Evolutionary conservation across 2,888 invertebrate genomes (phyloP).

Genomic region (Brachynemurus nebulosus): DNA sequence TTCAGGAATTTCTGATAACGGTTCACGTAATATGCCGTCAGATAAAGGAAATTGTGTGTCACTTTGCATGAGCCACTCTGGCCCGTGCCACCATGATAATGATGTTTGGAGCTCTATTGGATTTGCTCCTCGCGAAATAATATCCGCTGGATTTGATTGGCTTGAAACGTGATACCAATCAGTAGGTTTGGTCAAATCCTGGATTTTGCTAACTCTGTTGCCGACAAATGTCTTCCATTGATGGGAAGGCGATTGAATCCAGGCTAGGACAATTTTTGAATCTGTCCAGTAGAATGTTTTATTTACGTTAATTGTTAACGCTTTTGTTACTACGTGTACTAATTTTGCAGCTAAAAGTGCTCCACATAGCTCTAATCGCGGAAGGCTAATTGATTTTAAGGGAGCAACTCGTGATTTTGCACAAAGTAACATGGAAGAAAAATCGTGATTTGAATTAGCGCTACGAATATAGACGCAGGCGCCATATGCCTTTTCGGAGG

Average conservation of each 20-base stretch:
- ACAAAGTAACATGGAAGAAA: background rate
- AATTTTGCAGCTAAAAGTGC: background rate
- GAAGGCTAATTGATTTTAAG: background rate
- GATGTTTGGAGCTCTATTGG: background rate
- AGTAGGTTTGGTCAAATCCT: background rate
- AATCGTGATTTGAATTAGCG: background rate
- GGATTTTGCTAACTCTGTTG: background rate
- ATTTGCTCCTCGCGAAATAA: background rate
- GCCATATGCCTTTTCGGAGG: background rate
- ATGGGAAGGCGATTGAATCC: background rate
- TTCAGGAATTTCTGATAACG: too few species aligned
- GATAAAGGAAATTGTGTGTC: background rate
- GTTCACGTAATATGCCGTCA: too few species aligned
- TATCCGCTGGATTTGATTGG: background rate
- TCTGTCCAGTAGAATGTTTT: conserved; percentile 1
- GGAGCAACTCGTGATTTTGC: conserved; percentile 1
- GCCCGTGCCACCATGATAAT: background rate
- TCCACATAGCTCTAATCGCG: background rate
- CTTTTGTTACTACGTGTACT: background rate
- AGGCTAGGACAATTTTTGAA: background rate
- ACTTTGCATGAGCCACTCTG: background rate
- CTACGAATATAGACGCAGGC: background rate
- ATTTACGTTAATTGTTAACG: background rate
- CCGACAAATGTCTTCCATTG: background rate
- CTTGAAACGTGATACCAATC: background rate